These are phyloP conservation scores for Physella acuta DNA, from an alignment of 1,140 invertebrate genomes.

Conservation along the genomic window DNA sequence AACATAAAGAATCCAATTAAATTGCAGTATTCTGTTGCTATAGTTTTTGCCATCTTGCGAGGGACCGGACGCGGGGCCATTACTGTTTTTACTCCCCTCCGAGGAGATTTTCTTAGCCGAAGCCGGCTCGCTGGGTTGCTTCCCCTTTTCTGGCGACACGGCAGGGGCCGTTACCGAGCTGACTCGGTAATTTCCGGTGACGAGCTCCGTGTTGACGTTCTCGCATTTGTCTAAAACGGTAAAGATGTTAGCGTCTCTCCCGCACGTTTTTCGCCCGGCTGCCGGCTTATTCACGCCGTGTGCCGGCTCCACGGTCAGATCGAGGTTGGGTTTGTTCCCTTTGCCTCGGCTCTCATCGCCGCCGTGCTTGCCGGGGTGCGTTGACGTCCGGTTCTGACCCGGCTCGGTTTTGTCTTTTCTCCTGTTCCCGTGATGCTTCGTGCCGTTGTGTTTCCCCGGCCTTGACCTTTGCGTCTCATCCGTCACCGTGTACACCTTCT, in stretches of 20 bases:
- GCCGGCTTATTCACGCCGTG: background rate
- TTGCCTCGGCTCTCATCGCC: background rate
- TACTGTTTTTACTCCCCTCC: background rate
- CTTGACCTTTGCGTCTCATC: background rate
- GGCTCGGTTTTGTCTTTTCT: background rate
- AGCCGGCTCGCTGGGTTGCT: background rate
- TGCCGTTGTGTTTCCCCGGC: background rate
- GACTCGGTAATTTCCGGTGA: background rate
- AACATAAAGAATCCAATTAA: background rate
- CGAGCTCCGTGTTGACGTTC: background rate
- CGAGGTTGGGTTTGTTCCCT: background rate
- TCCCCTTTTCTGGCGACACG: background rate
- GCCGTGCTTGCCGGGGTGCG: background rate
- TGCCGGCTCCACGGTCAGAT: background rate
- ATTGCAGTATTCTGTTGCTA: background rate
- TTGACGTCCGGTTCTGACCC: background rate
- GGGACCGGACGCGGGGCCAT: background rate
- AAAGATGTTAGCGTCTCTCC: background rate
- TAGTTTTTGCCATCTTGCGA: background rate
- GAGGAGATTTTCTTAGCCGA: background rate
- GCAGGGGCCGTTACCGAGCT: background rate
- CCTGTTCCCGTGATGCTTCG: background rate
- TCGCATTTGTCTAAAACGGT: background rate
- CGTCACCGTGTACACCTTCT: background rate
- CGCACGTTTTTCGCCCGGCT: background rate